These are phyloP conservation scores for Drosophila bocki DNA, from an alignment of 1,140 invertebrate genomes.

Conservation along the genomic window DNA sequence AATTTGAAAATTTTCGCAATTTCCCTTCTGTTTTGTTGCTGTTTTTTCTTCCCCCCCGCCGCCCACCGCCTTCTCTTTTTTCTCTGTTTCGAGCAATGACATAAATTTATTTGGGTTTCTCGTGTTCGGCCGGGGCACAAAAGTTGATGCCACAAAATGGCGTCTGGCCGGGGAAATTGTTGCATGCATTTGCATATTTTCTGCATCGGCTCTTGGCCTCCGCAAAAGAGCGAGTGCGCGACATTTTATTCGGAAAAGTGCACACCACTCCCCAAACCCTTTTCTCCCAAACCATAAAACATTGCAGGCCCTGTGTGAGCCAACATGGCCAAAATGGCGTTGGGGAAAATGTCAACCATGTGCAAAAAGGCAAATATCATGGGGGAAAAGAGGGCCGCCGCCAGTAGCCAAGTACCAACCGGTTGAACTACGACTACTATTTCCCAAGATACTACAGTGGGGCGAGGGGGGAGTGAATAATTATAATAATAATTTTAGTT, in stretches of 20 bases:
- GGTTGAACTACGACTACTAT: constrained; percentile 57
- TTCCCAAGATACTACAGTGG: constrained; percentile 35
- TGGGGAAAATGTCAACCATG: constrained; percentile 66
- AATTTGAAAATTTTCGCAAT: constrained; percentile 56
- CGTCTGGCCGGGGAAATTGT: constrained; percentile 59
- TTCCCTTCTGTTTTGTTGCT: constrained; percentile 48
- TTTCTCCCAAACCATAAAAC: constrained; percentile 30
- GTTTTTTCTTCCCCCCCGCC: constrained; percentile 17
- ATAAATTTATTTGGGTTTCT: constrained; percentile 69
- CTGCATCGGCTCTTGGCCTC: constrained; percentile 54
- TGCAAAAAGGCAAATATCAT: constrained; percentile 58
- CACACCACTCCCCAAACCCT: constrained; percentile 15
- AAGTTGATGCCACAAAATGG: constrained; percentile 70
- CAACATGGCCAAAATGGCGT: constrained; percentile 60
- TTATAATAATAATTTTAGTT: background rate
- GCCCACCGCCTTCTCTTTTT: background rate
- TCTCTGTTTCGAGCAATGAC: constrained; percentile 56
- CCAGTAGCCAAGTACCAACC: constrained; percentile 57
- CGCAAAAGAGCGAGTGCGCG: constrained; percentile 57
- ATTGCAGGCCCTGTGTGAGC: constrained; percentile 17
- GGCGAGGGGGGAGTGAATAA: background rate
- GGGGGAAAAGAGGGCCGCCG: constrained; percentile 10
- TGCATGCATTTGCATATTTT: constrained; percentile 75
- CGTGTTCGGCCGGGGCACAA: constrained; percentile 51
- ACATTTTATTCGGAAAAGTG: constrained; percentile 76